Evolutionary conservation across 2,113 vertebrate genomes (phyloP).

Genomic region (Pelecanoides urinatrix): DNA sequence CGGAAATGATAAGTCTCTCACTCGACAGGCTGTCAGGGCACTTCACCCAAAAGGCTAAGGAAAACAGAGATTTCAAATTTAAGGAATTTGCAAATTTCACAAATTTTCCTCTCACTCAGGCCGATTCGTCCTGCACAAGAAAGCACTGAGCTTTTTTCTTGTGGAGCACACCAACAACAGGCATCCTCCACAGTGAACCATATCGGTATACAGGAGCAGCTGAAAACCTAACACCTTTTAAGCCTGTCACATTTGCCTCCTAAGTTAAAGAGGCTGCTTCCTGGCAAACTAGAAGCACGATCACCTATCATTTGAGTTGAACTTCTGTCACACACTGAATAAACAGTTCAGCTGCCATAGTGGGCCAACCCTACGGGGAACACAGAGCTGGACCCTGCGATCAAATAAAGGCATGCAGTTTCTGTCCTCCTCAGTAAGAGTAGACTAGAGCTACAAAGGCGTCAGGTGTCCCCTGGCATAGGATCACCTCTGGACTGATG

Average conservation of each 20-base stretch:
- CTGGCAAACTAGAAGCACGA: background rate
- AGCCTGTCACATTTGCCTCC: background rate
- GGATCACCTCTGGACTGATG: background rate
- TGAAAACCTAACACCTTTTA: background rate
- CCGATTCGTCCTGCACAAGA: rapidly evolving
- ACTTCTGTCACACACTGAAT: background rate
- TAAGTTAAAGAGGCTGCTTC: background rate
- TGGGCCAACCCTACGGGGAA: background rate
- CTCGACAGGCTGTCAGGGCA: background rate
- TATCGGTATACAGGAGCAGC: background rate
- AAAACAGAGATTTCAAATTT: background rate
- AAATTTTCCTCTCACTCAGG: background rate
- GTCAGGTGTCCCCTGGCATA: background rate
- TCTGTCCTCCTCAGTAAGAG: background rate
- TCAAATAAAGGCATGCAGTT: background rate
- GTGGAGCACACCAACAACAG: background rate
- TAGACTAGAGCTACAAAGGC: background rate
- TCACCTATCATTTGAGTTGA: background rate
- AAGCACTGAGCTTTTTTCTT: background rate
- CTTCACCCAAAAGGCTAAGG: background rate
- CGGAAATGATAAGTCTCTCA: background rate
- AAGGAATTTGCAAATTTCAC: background rate
- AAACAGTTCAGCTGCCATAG: background rate
- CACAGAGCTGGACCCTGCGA: background rate
- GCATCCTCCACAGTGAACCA: background rate